Evolutionary conservation across 2,888 invertebrate genomes (phyloP).

Genomic region (Limnephilus marmoratus): DNA sequence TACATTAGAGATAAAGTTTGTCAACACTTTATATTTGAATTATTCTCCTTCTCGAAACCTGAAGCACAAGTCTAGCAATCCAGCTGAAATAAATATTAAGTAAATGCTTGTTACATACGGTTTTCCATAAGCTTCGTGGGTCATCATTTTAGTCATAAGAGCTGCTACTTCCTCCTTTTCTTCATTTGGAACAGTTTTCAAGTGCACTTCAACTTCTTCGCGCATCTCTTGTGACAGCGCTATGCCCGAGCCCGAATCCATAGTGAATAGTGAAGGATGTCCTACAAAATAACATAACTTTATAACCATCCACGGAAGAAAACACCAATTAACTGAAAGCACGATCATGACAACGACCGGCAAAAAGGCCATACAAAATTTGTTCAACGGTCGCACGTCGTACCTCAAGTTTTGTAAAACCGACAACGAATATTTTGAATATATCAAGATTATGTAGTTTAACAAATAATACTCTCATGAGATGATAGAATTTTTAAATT

Average conservation of each 20-base stretch:
- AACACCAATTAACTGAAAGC: background rate
- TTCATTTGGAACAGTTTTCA: constrained; percentile 68
- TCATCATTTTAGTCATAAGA: constrained; percentile 75
- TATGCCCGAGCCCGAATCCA: background rate
- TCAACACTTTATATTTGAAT: background rate
- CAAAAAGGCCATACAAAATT: background rate
- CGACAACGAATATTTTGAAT: background rate
- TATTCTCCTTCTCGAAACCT: no score
- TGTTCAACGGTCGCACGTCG: background rate
- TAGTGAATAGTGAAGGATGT: background rate
- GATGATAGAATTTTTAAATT: background rate
- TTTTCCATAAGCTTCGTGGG: constrained; percentile 79
- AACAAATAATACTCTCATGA: background rate
- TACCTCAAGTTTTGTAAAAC: background rate
- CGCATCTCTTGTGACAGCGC: background rate
- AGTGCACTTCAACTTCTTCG: background rate
- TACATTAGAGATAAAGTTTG: background rate
- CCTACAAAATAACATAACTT: background rate
- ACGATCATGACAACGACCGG: background rate
- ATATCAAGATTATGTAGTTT: background rate
- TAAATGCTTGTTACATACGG: constrained; percentile 73
- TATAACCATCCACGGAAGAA: background rate
- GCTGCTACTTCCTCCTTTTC: constrained; percentile 69
- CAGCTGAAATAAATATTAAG: background rate
- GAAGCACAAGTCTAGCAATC: background rate